Conservation (phyloP, 2,797 vertebrate species). For the Setipinna tenuifilis region DNA sequence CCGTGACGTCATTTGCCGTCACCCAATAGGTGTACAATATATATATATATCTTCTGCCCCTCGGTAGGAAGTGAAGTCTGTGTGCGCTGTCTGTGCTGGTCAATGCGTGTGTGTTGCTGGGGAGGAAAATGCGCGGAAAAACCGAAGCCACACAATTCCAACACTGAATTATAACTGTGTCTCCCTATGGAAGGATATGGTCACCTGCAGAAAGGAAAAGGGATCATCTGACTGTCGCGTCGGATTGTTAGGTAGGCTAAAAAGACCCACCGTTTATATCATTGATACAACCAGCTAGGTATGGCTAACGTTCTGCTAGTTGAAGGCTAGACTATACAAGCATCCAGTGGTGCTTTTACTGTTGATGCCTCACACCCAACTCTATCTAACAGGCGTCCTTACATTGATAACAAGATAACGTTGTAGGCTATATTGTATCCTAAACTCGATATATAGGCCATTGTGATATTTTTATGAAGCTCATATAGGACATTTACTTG, state of each 20-base stretch:
- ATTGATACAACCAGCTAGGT: not conserved
- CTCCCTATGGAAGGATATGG: constrained; percentile 6
- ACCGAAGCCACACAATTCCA: not conserved
- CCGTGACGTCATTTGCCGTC: not conserved
- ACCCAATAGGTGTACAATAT: constrained; percentile 4
- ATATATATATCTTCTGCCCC: constrained; percentile 14
- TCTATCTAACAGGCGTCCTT: not conserved
- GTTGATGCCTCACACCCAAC: not conserved
- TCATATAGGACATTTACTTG: not conserved
- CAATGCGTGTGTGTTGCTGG: not conserved
- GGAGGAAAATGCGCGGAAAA: not conserved
- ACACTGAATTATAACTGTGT: not conserved
- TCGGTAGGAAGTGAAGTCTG: constrained; percentile 23
- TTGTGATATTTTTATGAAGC: not conserved
- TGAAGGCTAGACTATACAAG: not conserved
- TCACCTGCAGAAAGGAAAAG: not conserved
- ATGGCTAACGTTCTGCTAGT: not conserved
- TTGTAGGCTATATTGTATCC: not conserved
- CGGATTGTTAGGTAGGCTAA: constrained; percentile 1
- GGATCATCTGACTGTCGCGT: not conserved
- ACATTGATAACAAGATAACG: not conserved
- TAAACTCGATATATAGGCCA: not conserved
- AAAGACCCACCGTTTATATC: not conserved
- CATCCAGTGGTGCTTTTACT: constrained; percentile 10
- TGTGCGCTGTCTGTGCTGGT: not conserved